Base-by-base conservation (phyloP, 2,888 invertebrate genomes). In the Acrobasis suavella region DNA sequence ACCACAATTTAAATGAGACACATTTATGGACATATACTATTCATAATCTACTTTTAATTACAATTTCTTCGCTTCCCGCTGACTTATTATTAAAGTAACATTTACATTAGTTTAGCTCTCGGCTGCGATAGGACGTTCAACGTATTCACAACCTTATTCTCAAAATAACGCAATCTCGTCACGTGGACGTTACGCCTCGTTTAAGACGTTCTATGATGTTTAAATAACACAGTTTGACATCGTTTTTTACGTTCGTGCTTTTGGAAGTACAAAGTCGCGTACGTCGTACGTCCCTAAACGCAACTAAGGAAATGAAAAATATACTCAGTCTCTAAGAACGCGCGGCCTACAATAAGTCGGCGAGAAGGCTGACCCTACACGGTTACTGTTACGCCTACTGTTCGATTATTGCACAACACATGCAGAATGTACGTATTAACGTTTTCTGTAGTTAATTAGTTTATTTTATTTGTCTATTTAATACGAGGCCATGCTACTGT, bases 1-100 rank as follows among this genome's bases (percentile, higher is more conserved):
- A 92, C 91, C 91, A 91, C 92, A 87, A 89, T 89, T 87, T 87
- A 91, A 90, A 88, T 87, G 83, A 92, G 85, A 89, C 84, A 90
- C 88, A 91, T 89, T 85, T 78, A 92, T 91, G 91, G 92, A 92
- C 92, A 92, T 86, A 87, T 78, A 90, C 86, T 89, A 87, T 85
- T 78, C 78, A 77, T 80, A 75, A 75, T 73, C 76, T 80, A 91
- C 91, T 87, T 85, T 77, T 77, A 84, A 84, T 86, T 87, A 88
- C 83, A 83, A 78, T 77, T 70, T 73, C 64, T 69, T 73, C 69
- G 65, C 84, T 85, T 85, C 86, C 82, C 81, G 86, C 89, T 84
- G 89, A 87, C 84, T 86, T 85, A 85, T 77, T 73, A 76, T 69
- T 68, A 65, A 67, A 69, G 70, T 77, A 76, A 67, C 69, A 68